A percentile compares a stretch with the other conserved stretches of the same genome.
Conservation (phyloP, 2,113 vertebrate species). For the Emydocephalus ijimae region DNA sequence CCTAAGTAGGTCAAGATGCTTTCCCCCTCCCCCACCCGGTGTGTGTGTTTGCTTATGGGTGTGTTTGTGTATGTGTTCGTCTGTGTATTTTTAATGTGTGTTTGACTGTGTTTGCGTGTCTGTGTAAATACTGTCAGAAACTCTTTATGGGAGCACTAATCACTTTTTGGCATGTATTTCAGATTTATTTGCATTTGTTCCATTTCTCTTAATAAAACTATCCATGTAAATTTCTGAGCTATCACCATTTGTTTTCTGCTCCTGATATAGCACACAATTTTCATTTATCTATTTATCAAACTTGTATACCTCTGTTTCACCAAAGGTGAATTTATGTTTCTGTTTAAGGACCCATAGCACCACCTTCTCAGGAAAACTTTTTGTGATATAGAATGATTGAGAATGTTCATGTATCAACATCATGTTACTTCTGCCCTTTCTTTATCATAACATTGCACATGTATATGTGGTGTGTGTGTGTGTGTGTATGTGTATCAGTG, state of each 20-base stretch:
- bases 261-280: neutral
- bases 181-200: neutral
- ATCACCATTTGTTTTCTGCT: neutral
- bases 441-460: neutral
- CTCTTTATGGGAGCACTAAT: neutral
- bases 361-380: neutral
- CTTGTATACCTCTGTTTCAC: neutral
- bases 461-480: no score
- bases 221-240: neutral
- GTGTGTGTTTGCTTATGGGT: neutral
- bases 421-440: neutral
- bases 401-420: neutral
- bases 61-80: neutral
- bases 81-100: neutral
- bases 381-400: neutral
- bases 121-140: neutral
- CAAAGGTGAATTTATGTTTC: neutral
- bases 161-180: neutral
- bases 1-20: neutral
- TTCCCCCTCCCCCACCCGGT: no score
- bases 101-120: neutral
- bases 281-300: neutral
- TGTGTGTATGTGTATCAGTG: no score
- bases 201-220: neutral
- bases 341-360: neutral